Conservation (phyloP, 64 coral and sea anemone species). For the Montipora sp. region DNA sequence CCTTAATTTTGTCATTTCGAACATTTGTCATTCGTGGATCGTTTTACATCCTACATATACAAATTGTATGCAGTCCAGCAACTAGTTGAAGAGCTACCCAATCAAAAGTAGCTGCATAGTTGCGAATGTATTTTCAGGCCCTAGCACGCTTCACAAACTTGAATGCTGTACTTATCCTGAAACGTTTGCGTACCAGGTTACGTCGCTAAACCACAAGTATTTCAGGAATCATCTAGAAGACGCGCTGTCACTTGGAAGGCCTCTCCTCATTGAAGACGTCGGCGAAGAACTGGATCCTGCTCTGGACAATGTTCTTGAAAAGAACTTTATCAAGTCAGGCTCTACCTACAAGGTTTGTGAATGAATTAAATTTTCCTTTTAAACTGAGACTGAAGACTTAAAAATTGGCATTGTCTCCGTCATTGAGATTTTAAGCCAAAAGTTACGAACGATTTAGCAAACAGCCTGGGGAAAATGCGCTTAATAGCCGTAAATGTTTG, state of each 20-base stretch:
- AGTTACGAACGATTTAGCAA: too few relatives aligned
- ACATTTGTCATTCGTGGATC: too few relatives aligned
- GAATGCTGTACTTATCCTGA: not conserved
- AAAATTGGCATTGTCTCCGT: too few relatives aligned
- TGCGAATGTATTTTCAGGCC: too few relatives aligned
- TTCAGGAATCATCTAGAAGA: conserved; percentile 94
- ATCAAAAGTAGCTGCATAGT: too few relatives aligned
- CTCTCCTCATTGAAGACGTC: conserved; percentile 90
- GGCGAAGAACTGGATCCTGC: conserved; percentile 94
- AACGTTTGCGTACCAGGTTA: conserved; percentile 59
- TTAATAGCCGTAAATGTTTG: too few relatives aligned
- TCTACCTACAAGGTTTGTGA: conserved; percentile 80
- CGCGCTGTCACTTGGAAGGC: conserved; percentile 75
- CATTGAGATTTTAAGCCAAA: too few relatives aligned
- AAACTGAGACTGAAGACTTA: not conserved
- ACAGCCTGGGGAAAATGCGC: too few relatives aligned
- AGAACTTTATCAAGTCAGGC: conserved; percentile 93
- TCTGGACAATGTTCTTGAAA: conserved; percentile 87
- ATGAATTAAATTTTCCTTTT: not conserved
- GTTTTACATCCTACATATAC: too few relatives aligned
- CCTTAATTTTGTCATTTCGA: not conserved
- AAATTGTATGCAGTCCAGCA: too few relatives aligned
- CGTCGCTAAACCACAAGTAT: conserved; percentile 92
- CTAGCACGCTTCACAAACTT: too few relatives aligned
- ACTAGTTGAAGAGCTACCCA: too few relatives aligned